Base-by-base conservation (phyloP, 2,888 invertebrate species). In the Hydrotaea cyrtoneurina region DNA sequence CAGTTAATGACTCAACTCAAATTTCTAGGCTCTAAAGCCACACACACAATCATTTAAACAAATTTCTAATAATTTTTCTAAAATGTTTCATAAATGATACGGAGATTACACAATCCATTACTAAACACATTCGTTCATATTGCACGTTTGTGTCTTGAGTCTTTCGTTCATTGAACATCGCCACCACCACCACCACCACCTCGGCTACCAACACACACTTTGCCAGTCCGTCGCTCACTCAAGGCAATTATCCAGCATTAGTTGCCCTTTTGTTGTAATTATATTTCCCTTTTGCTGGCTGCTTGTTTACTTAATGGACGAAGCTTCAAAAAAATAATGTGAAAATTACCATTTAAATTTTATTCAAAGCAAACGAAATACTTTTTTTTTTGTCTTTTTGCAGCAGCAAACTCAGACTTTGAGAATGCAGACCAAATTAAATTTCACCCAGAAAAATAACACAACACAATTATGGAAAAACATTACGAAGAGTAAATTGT, bases 321-420 rank as follows among this genome's bases (percentile, higher is more conserved):
- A 64, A 8, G 7, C 5, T 21, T 23, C 11, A 21, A 59, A 13
- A 26, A 10, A 59, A 59, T 36, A 64, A 64, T 64, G 64, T 31
- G 64, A 36, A 64, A 64, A 64, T 64, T 64, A 17, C 64, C 31
- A 36, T 36, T 31, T 31, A n/a, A 64, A 36, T 39, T 31, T 62
- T 64, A 64, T 31, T 36, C 64, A 64, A 64, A 64, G 64, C n/a
- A 31, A 36, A 64, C n/a, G n/a, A 39, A 36, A 64, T 36, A 62
- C 2, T 31, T n/a, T 23, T 13, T 57, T 10, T 1, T 62, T 62
- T 62, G 59, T 59, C 11, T 62, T 26, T 62, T 62, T n/a, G n/a
- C n/a, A n/a, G n/a, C 23, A 62, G 15, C 7, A 2, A 31, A 62
- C 31, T 31, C 7, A 2, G 31, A 4, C 31, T 31, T 31, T 4